Conservation (phyloP, 2,113 vertebrate genomes). For the Symphodus melops region DNA sequence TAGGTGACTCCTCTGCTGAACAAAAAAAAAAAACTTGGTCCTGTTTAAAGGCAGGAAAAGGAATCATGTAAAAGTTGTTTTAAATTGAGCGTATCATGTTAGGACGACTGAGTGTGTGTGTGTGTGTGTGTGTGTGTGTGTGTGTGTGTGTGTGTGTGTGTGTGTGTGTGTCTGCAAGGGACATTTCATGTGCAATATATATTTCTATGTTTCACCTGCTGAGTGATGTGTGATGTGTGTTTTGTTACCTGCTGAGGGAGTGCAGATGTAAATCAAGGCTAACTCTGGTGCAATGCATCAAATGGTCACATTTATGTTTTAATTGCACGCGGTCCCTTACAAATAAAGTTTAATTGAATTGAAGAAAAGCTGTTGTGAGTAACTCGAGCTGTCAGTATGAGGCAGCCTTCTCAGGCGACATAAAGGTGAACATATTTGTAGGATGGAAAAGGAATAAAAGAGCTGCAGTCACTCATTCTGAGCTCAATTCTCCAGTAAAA, state of each 20-base stretch:
- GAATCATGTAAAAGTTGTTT: not conserved
- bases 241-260: no score
- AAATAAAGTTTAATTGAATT: no score
- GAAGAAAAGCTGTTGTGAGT: not conserved
- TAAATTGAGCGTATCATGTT: conserved; percentile 14
- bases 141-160: no score
- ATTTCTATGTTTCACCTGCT: no score
- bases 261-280: no score
- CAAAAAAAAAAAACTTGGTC: conserved; percentile 22
- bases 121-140: no score
- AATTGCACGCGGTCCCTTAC: no score
- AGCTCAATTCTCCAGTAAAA: conserved; percentile 3
- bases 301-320: no score
- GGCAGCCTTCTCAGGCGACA: conserved; percentile 14
- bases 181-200: no score
- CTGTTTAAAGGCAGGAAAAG: not conserved
- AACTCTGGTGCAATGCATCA: no score
- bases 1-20: not conserved
- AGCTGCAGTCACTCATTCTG: conserved; percentile 25
- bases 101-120: not conserved
- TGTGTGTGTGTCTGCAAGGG: no score
- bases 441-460: conserved; percentile 10
- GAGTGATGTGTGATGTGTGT: no score
- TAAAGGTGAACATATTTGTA: conserved; percentile 30
- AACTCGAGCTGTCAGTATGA: not conserved